These are phyloP conservation scores for Drosophila acutilabella DNA, from an alignment of 2,888 invertebrate genomes.

Conservation along the genomic window DNA sequence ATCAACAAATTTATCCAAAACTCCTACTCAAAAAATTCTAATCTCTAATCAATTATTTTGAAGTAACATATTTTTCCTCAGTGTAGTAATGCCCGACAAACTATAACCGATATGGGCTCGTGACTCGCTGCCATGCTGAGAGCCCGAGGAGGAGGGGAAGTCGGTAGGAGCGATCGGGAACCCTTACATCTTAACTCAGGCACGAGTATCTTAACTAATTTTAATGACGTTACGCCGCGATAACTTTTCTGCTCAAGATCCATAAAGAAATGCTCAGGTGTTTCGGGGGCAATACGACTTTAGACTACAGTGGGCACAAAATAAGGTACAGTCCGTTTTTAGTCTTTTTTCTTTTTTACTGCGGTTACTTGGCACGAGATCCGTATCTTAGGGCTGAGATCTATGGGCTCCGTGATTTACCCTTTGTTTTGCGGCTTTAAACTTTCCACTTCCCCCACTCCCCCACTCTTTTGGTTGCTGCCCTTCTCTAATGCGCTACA, in stretches of 20 bases:
- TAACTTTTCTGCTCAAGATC: conserved; percentile 80
- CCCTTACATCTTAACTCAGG: conserved; percentile 57
- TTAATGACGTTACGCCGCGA: conserved; percentile 82
- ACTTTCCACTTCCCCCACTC: conserved; percentile 13
- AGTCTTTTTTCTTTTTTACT: conserved; percentile 30
- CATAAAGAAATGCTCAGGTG: conserved; percentile 80
- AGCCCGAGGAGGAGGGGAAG: conserved; percentile 2
- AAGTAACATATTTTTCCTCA: no score
- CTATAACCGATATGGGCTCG: conserved; percentile 65
- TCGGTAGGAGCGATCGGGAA: conserved; percentile 27
- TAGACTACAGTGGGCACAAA: conserved; percentile 1
- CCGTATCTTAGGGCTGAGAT: conserved; percentile 48
- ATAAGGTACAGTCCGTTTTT: conserved; percentile 51
- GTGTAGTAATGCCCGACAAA: conserved; percentile 43
- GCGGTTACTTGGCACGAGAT: conserved; percentile 76
- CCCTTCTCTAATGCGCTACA: conserved; percentile 16
- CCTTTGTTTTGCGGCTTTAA: conserved; percentile 58
- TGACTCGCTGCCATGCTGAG: conserved; percentile 34
- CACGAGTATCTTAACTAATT: conserved; percentile 69
- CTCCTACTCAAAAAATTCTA: no score
- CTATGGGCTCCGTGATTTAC: conserved; percentile 71
- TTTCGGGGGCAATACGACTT: conserved; percentile 44
- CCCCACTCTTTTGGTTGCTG: neutral
- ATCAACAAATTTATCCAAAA: no score
- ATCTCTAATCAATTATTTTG: no score